Evolutionary conservation across 30 jellyfish, hydroid and myxozoan species (phyloP), one percentile per base, ranked within the genome.

Genomic region (Cassiopea andromeda): DNA sequence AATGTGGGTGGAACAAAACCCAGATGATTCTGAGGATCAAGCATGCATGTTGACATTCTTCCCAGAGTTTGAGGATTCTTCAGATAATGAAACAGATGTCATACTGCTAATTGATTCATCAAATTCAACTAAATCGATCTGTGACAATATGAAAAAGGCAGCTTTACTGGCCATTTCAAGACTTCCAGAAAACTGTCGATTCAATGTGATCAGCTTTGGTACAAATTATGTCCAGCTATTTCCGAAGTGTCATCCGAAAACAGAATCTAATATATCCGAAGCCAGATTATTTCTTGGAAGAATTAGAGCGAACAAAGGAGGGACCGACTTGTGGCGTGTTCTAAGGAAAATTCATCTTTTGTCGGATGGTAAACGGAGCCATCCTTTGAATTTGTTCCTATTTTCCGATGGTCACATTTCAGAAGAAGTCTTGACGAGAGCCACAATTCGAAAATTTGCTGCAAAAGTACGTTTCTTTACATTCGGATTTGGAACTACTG

Each of bases 31-130:
- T 5, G 89, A 94, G 50, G 92, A 89, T 54, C 98, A 94, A 92
- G 98, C 98, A 27, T 88, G 97, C 73, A 93, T 93, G 98, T 80
- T 93, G 95, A 93, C 97, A 12, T 93, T 93, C 79, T 93, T 88
- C 83, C 98, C 98, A 3, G 95, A 88, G 79, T 93, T 93, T 66
- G 97, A 84, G 7, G 83, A 85, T 60, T 58, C 76, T 17, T 14
- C 59, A 18, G 81, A 54, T 2, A 17, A 38, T 18, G 92, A 75
- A 27, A 19, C 68, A 18, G 98, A 93, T 46, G 60, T 93, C 49
- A 72, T 89, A 12, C 77, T 93, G 48, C 38, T 93, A 9, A 57
- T 93, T 77, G 98, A 93, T 82, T 70, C 84, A 4, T 93, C 98
- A 1, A 93, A 93, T 61, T 93, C 98, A 17, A 93, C 88, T 97